Percentiles rank a stretch among this genome's conserved stretches.
These are phyloP conservation scores for Anolis carolinensis DNA, from an alignment of 2,113 vertebrate species.

Conservation along the genomic window DNA sequence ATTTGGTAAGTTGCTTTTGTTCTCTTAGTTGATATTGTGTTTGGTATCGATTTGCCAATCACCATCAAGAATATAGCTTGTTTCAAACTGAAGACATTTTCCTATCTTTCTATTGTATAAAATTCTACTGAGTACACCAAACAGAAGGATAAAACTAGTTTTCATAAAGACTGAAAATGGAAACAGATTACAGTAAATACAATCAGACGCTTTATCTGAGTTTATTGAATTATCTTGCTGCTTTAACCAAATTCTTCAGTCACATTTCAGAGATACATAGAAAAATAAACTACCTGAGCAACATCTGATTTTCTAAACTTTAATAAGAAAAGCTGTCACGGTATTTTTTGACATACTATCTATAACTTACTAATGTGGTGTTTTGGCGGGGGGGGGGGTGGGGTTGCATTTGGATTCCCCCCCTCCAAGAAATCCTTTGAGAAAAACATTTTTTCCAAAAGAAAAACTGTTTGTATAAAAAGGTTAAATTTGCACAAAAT, in stretches of 20 bases:
- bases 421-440: too few species aligned
- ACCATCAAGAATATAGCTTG: background rate
- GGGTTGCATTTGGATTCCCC: too few species aligned
- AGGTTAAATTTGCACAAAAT: too few species aligned
- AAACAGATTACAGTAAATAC: background rate
- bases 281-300: background rate
- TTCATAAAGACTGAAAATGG: background rate
- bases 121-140: too few species aligned
- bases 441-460: too few species aligned
- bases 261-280: background rate
- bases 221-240: background rate
- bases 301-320: background rate
- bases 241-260: background rate
- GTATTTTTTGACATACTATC: too few species aligned
- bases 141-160: background rate
- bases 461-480: too few species aligned
- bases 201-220: background rate
- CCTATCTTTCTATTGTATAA: background rate
- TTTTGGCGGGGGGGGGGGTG: too few species aligned
- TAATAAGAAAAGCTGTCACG: too few species aligned
- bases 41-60: constrained; percentile 19
- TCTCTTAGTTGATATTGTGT: background rate
- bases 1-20: constrained; percentile 74
- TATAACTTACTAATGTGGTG: too few species aligned
- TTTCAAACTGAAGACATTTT: constrained; percentile 12